Percentiles rank a stretch among this genome's conserved stretches.
Evolutionary conservation across 2,113 vertebrate genomes (phyloP).

Genomic region (Pluvialis apricaria): DNA sequence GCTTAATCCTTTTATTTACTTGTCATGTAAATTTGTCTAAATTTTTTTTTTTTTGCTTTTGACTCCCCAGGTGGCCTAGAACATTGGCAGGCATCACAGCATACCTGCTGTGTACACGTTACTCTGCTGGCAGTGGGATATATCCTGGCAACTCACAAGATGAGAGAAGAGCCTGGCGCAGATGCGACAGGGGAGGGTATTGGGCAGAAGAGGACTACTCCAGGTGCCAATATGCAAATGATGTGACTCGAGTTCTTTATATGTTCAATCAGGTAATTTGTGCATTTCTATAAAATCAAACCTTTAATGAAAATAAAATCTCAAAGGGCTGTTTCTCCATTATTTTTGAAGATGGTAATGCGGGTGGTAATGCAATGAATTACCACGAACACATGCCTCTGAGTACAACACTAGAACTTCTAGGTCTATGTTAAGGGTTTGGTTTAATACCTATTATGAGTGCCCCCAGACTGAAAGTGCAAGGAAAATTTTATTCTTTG

Average conservation of each 20-base stretch:
- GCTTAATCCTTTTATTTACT: slow-evolving; percentile 39
- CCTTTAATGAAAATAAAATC: neutral
- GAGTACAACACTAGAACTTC: neutral
- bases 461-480: neutral
- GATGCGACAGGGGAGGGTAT: slow-evolving; percentile 85
- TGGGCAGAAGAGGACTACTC: slow-evolving; percentile 95
- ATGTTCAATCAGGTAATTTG: slow-evolving; percentile 94
- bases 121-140: slow-evolving; percentile 80
- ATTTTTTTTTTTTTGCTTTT: neutral
- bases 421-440: neutral
- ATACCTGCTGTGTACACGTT: slow-evolving; percentile 85
- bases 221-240: slow-evolving; percentile 93
- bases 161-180: slow-evolving; percentile 88
- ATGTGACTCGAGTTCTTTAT: slow-evolving; percentile 90
- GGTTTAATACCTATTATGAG: neutral
- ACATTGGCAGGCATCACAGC: slow-evolving; percentile 92
- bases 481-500: neutral
- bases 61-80: slow-evolving; percentile 86
- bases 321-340: neutral
- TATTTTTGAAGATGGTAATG: neutral
- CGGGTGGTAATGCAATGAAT: neutral
- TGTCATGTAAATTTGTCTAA: slow-evolving; percentile 9
- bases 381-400: neutral
- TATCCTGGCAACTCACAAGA: slow-evolving; percentile 84
- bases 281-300: neutral